phyloP scores from a whole-genome alignment of 2,888 invertebrate species.

The Drosophila borborema region DNA sequence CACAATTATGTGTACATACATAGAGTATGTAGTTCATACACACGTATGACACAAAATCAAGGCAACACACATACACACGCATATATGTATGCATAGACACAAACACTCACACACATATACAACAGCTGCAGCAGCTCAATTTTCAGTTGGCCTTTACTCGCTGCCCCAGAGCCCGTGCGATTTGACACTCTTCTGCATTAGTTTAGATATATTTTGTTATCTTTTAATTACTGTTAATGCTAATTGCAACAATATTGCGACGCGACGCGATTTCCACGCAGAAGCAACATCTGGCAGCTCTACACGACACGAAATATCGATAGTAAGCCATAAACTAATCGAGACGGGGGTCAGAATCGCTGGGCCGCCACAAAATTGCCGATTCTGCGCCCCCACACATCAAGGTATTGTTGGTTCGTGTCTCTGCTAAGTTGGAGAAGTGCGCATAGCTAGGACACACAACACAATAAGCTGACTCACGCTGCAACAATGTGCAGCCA shows the following conservation, averaged over 20 bases:
- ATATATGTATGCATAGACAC: slow-evolving; percentile 32
- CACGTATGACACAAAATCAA: slow-evolving; percentile 62
- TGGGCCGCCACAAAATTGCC: neutral
- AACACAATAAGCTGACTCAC: slow-evolving; percentile 15
- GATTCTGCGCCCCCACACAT: slow-evolving; percentile 6
- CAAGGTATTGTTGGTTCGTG: neutral
- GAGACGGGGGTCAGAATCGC: slow-evolving; percentile 1
- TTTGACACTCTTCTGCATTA: slow-evolving; percentile 19
- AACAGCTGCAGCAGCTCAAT: slow-evolving; percentile 63
- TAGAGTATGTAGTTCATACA: slow-evolving; percentile 44
- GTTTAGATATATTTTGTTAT: slow-evolving; percentile 26
- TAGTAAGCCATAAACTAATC: slow-evolving; percentile 2
- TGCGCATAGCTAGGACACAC: slow-evolving; percentile 18
- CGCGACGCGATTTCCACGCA: slow-evolving; percentile 54
- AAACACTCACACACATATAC: slow-evolving; percentile 49
- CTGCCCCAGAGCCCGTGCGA: slow-evolving; percentile 16
- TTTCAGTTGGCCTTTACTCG: slow-evolving; percentile 50
- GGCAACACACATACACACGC: slow-evolving; percentile 51
- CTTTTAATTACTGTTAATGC: slow-evolving; percentile 42
- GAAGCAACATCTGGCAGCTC: slow-evolving; percentile 55
- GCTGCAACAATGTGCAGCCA: slow-evolving; percentile 8
- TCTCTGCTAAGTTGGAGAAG: slow-evolving; percentile 4
- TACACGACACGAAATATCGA: slow-evolving; percentile 38
- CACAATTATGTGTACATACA: slow-evolving; percentile 38
- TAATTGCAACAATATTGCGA: slow-evolving; percentile 53